phyloP scores from a whole-genome alignment of 2,113 vertebrate species.

The Gopherus flavomarginatus region DNA sequence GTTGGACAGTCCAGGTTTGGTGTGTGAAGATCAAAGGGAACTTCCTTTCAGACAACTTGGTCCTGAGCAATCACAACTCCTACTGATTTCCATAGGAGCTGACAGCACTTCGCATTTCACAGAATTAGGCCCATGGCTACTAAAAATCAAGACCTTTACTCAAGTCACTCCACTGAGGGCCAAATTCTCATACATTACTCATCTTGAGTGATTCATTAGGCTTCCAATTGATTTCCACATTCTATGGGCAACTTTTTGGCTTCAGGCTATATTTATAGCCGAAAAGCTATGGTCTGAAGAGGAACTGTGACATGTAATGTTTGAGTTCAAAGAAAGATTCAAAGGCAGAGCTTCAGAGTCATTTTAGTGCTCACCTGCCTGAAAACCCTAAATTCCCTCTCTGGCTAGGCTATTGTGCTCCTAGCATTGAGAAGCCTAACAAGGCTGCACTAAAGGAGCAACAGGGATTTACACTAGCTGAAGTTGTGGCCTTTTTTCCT shows the following conservation, averaged over 20 bases:
- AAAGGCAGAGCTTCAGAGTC: background rate
- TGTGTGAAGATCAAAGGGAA: background rate
- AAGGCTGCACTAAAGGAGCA: background rate
- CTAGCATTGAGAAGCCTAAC: background rate
- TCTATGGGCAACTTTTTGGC: background rate
- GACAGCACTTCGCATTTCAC: background rate
- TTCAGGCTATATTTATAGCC: background rate
- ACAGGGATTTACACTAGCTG: background rate
- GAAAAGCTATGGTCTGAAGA: background rate
- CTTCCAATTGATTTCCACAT: background rate
- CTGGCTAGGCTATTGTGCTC: background rate
- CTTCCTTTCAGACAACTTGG: background rate
- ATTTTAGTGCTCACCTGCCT: background rate
- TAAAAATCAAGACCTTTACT: background rate
- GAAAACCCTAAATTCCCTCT: background rate
- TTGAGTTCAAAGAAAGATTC: no score
- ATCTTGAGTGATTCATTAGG: background rate
- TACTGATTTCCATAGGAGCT: accelerated
- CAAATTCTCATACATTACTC: background rate
- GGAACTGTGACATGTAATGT: background rate
- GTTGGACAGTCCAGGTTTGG: background rate
- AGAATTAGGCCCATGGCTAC: background rate
- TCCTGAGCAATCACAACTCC: background rate
- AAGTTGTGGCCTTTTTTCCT: no score
- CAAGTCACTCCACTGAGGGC: background rate